phyloP scores from a whole-genome alignment of 2,797 vertebrate species.

The Clarias fuscus region DNA sequence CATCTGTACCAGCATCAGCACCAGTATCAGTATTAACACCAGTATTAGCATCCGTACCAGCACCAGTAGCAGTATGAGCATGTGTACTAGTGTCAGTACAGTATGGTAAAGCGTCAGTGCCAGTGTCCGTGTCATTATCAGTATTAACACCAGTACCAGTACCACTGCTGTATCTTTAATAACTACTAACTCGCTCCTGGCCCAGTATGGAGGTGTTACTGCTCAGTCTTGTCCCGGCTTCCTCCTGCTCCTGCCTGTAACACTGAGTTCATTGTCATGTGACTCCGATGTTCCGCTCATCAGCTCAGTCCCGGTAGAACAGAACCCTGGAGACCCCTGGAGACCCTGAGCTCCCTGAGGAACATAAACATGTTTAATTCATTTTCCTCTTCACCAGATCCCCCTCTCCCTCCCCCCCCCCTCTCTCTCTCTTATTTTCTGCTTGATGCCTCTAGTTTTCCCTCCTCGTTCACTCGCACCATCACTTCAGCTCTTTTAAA shows the following conservation, averaged over 20 bases:
- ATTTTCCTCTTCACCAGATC: background rate
- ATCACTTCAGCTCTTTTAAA: constrained; percentile 33
- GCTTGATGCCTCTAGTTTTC: background rate
- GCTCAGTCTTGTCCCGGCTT: background rate
- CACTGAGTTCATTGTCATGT: background rate
- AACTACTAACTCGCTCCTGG: background rate
- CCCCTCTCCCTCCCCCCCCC: background rate
- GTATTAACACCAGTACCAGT: background rate
- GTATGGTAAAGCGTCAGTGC: no score
- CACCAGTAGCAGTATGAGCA: no score
- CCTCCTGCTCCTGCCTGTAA: background rate
- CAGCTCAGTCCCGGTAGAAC: background rate
- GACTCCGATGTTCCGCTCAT: background rate
- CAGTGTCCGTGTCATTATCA: no score
- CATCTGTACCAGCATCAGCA: no score
- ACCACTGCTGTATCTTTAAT: background rate
- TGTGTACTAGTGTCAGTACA: no score
- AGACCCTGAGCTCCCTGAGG: background rate
- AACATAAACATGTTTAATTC: background rate
- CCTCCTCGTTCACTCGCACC: constrained; percentile 12
- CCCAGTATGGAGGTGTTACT: background rate
- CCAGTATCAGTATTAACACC: no score
- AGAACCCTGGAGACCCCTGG: background rate
- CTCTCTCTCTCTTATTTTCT: constrained; percentile 1
- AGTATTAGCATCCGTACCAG: no score